These are phyloP conservation scores for Rattus norvegicus DNA, from an alignment of 2,113 vertebrate species.

Conservation along the genomic window DNA sequence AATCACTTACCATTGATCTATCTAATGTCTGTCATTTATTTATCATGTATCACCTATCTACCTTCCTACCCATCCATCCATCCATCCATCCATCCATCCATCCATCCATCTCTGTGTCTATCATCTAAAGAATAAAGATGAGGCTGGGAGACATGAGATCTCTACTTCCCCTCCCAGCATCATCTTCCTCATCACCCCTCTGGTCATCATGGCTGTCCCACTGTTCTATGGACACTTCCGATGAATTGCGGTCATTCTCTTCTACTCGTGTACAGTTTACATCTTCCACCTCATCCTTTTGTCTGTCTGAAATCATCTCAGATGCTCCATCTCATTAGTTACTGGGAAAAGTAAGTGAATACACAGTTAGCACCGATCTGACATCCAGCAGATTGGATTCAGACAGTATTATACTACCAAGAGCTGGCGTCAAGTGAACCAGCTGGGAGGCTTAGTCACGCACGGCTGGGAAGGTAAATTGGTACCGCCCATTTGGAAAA, in stretches of 20 bases:
- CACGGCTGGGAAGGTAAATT: constrained; percentile 10
- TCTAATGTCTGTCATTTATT: background rate
- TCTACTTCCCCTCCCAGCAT: background rate
- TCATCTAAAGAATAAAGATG: background rate
- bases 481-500: constrained; percentile 49
- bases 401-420: constrained; percentile 7
- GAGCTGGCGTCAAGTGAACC: background rate
- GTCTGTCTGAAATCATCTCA: background rate
- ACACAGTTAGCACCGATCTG: background rate
- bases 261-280: background rate
- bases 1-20: background rate
- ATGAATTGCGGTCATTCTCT: background rate
- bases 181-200: background rate
- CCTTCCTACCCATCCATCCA: background rate
- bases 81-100: background rate
- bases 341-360: background rate
- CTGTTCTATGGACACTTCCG: background rate
- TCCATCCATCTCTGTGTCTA: background rate
- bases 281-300: background rate
- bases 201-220: background rate
- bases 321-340: background rate
- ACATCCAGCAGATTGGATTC: background rate
- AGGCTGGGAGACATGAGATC: background rate
- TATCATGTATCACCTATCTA: background rate
- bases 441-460: constrained; percentile 5